A percentile compares a stretch with the other conserved stretches of the same genome.
phyloP scores from a whole-genome alignment of 2,113 vertebrate species.

The Glaucidium brasilianum region DNA sequence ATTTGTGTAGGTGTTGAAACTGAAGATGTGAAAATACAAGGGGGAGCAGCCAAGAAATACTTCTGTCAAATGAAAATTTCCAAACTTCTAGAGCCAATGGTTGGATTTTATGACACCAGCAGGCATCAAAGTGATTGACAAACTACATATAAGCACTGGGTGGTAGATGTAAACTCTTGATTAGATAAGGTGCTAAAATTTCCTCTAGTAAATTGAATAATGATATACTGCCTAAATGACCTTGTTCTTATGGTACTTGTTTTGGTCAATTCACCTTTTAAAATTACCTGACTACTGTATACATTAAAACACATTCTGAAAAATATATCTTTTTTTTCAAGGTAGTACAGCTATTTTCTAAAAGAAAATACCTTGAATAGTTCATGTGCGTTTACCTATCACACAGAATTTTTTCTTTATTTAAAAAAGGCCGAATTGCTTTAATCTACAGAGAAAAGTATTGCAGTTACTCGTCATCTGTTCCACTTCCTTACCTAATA shows the following conservation, averaged over 20 bases:
- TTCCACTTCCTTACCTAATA: background rate
- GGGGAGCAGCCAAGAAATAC: background rate
- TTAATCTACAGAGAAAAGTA: background rate
- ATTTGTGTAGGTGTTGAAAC: constrained; percentile 5
- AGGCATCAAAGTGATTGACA: background rate
- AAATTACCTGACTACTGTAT: background rate
- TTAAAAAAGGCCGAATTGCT: background rate
- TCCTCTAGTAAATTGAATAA: background rate
- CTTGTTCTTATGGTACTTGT: background rate
- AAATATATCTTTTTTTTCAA: background rate
- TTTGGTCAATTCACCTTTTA: background rate
- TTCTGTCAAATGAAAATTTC: background rate
- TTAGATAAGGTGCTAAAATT: background rate
- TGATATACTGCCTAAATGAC: background rate
- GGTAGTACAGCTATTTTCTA: background rate
- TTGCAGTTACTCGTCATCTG: background rate
- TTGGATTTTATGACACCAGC: background rate
- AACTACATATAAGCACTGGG: background rate
- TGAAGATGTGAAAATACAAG: background rate
- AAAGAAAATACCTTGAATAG: background rate
- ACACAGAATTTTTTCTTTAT: background rate
- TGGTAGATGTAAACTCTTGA: background rate
- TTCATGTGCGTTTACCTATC: background rate
- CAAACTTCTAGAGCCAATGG: background rate
- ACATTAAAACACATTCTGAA: background rate